Base-by-base conservation (phyloP, 2,113 vertebrate species). In the Tachuris rubrigastra region DNA sequence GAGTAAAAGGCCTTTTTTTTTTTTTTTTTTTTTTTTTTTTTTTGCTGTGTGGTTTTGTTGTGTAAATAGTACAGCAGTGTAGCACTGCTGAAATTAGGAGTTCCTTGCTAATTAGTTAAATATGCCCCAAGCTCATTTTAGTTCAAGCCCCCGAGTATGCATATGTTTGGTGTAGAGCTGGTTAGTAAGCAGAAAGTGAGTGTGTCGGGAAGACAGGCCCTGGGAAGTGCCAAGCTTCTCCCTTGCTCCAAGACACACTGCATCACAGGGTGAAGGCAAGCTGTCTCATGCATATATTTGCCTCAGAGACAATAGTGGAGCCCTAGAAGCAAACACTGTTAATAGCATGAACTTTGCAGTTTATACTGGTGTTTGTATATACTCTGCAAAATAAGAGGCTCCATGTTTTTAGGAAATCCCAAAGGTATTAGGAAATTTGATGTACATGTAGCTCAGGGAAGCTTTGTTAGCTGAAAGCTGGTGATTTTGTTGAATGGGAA, bases 231-330 rank as follows among this genome's bases (percentile, higher is more conserved):
- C 41, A 62, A 63, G 74, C 41, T 87, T 78, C 23, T 87, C 24
- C 53, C 59, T 63, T 39, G 20, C 53, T 68, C 59, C 39, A 28
- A 1, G 6, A 31, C 23, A 15, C 1, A 1, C 27, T 2, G 3
- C 20, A 23, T 79, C 20, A 5, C 53, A 35, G 33, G 30, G 14
- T 42, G n/a, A 42, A 73, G 47, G 47, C 58, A 75, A 33, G 16
- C 35, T 50, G 18, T 4, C 41, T 37, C 17, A 27, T n/a, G 46
- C n/a, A 5, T 50, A 0, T 50, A 2, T 78, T 35, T 78, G 41
- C 55, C 31, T 75, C 6, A 8, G 66, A 31, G 59, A 17, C 7
- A 6, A 19, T 12, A n/a, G 4, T 15, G 52, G 35, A 52, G 49
- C 33, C 23, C 21, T 59, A 25, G 49, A 39, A 58, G 18, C 33